Base-by-base conservation (phyloP, 1,140 invertebrate genomes). In the Rhynchophorus ferrugineus region DNA sequence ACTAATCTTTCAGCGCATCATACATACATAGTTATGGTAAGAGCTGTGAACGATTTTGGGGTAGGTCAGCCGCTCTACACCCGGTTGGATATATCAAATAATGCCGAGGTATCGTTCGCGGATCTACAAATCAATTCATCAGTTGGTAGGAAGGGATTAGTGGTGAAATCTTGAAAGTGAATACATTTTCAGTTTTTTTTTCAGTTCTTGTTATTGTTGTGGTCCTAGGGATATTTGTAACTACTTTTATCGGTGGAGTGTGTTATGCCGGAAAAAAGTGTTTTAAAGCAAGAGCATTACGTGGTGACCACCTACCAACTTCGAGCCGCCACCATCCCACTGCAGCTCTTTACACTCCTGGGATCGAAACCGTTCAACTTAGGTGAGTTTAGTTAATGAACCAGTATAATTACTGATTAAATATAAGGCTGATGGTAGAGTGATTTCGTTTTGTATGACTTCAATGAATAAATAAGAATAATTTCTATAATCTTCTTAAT, bases 31-130 rank as follows among this genome's bases (percentile, higher is more conserved):
- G 69, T 81, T 24, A 67, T 72, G 54, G 69, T 81, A 18, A 69
- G 73, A 52, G 79, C 77, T 14, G 68, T 65, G 2, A 80, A 75
- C 7, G 70, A 69, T 53, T 73, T 74, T 20, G 78, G 78, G 11
- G 65, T 69, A 43, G 76, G 79, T 6, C 71, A 69, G 52, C 64
- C 66, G 0, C 73, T 67, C 33, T 63, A 74, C 18, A 63, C 61
- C 39, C 69, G 65, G 11, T 45, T 37, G 9, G 43, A 45, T 35
- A 42, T 42, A 18, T 24, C 38, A 36, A 43, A 45, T 22, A 38
- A 33, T 6, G 20, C 49, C 0, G 37, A 14, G 37, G 37, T 6
- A 14, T 6, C 37, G 37, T 38, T 38, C 37, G 17, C 37, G 13
- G 13, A 38, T 13, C 33, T 8, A 8, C 8, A 34, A 34, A 34